Evolutionary conservation across 2,888 invertebrate species (phyloP).

Genomic region (Pachycephus smyrnensis): DNA sequence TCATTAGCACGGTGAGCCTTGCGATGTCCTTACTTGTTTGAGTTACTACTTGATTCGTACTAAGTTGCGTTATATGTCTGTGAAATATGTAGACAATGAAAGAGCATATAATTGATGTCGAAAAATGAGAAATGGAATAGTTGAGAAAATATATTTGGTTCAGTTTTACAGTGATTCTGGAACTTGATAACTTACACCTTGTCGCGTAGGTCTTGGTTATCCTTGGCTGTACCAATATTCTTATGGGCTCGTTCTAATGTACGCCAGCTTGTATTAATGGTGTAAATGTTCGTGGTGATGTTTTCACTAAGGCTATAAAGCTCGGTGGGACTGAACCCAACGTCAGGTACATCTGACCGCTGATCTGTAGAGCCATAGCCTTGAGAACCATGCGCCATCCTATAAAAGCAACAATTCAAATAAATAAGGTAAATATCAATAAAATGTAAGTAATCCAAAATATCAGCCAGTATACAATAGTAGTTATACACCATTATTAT

Average conservation of each 20-base stretch:
- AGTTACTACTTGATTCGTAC: constrained; percentile 80
- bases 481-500: neutral
- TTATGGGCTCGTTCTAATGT: constrained; percentile 80
- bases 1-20: constrained; percentile 77
- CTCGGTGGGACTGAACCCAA: constrained; percentile 80
- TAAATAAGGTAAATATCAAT: neutral
- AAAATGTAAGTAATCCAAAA: neutral
- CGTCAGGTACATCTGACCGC: constrained; percentile 73
- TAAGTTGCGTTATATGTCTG: constrained; percentile 81
- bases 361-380: constrained; percentile 65
- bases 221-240: constrained; percentile 80
- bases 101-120: neutral
- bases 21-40: constrained; percentile 81
- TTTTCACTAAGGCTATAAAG: constrained; percentile 84
- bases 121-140: constrained; percentile 7
- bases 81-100: constrained; percentile 33
- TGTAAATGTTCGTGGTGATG: constrained; percentile 84
- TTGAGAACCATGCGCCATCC: constrained; percentile 64
- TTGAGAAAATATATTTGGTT: neutral
- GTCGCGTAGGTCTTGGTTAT: constrained; percentile 76
- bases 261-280: constrained; percentile 80
- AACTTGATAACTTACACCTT: constrained; percentile 70
- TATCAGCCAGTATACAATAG: neutral
- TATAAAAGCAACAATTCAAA: constrained; percentile 27
- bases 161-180: neutral